A percentile compares a stretch with the other conserved stretches of the same genome.
Evolutionary conservation across 2,797 vertebrate species (phyloP).

Genomic region (Huso huso): DNA sequence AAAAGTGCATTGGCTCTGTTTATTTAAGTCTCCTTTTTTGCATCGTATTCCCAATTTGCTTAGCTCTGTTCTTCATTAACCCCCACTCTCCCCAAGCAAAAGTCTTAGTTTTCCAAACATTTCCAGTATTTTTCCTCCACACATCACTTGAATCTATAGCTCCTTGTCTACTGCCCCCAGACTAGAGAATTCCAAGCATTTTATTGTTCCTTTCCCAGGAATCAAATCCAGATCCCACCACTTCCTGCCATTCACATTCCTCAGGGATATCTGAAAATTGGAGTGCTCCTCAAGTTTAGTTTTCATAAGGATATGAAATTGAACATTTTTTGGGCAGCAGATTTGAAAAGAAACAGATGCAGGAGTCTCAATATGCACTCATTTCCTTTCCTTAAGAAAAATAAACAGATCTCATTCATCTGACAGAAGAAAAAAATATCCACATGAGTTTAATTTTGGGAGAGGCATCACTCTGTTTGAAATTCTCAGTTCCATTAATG

Average conservation of each 20-base stretch:
- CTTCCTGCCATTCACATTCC: slow-evolving; percentile 50
- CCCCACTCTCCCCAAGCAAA: not conserved
- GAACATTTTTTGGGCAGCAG: slow-evolving; percentile 10
- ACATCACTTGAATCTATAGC: slow-evolving; percentile 26
- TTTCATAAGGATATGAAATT: slow-evolving; percentile 32
- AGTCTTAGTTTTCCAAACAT: not conserved
- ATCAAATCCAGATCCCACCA: slow-evolving; percentile 62
- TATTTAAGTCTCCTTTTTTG: not conserved
- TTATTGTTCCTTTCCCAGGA: slow-evolving; percentile 63
- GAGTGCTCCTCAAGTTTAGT: slow-evolving; percentile 25
- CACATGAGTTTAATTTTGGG: no score
- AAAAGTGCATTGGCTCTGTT: not conserved
- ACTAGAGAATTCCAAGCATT: slow-evolving; percentile 63
- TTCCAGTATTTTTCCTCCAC: slow-evolving; percentile 1
- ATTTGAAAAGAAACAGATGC: not conserved
- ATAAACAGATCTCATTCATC: no score
- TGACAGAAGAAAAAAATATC: no score
- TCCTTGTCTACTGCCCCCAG: slow-evolving; percentile 36
- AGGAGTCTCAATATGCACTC: slow-evolving; percentile 5
- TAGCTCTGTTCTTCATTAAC: not conserved
- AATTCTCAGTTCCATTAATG: no score
- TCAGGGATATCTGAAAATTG: slow-evolving; percentile 28
- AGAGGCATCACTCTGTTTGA: no score
- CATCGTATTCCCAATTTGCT: no score
- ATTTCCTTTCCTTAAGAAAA: slow-evolving; percentile 20